Evolutionary conservation across 2,113 vertebrate species (phyloP), one percentile per base, ranked within the genome.

Genomic region (Leptocoma aspasia): DNA sequence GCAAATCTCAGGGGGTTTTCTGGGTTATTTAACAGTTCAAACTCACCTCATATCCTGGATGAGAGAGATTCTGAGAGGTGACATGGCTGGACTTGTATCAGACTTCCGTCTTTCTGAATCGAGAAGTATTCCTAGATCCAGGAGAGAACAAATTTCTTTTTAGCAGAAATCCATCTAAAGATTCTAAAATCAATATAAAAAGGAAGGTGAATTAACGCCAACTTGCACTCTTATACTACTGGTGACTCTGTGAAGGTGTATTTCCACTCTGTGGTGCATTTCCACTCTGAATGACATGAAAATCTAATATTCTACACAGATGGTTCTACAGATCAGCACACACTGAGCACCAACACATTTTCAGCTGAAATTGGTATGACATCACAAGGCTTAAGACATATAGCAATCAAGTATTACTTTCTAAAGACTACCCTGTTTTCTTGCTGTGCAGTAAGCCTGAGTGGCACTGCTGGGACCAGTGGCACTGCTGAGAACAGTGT

Each of bases 31-130:
- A 60, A 13, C 15, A 70, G 31, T 15, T 83, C 63, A 85, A 90
- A 93, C 98, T 98, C 95, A 99, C 99, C 99, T 99, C 99, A 99
- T 99, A 96, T 99, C 99, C 94, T 99, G 99, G 86, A 99, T 98
- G 39, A 99, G 98, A 37, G 99, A 99, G 84, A 99, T 97, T 97
- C 98, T 99, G 39, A 99, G 98, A 81, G 99, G 99, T 22, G 98
- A 98, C 99, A 99, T 98, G 65, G 98, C 98, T 44, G 98, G 98
- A 76, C 98, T 98, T 30, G 98, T 98, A 82, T 99, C 99, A 65
- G 99, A 99, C 93, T 99, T 99, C n/a, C 99, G 98, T 93, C 99
- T 98, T 94, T 99, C 99, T n/a, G 98, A 97, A 96, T 99, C 98
- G 69, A 99, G 97, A 94, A 99, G 98, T 93, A 99, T 98, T 93